Conservation (phyloP, 2,888 invertebrate genomes). For the Orthosia gracilis region DNA sequence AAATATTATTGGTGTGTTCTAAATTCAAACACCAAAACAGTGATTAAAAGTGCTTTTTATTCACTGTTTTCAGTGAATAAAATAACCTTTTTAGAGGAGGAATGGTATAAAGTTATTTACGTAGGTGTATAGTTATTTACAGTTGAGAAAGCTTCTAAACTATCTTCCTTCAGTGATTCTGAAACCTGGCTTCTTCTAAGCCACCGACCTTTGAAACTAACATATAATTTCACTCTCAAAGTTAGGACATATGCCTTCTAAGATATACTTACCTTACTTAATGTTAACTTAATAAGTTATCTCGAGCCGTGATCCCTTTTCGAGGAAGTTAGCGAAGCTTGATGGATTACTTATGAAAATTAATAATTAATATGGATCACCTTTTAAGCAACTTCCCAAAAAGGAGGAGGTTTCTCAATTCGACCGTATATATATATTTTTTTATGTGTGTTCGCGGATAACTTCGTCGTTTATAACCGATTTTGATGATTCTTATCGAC, state of each 20-base stretch:
- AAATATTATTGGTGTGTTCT: no score
- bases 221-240: not conserved
- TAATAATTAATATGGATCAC: not conserved
- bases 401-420: no score
- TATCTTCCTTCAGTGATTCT: slow-evolving; percentile 1
- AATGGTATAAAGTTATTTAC: no score
- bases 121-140: not conserved
- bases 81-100: no score
- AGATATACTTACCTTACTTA: slow-evolving; percentile 23
- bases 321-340: not conserved
- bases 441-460: no score
- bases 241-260: not conserved
- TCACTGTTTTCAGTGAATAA: no score
- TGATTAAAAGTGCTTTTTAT: no score
- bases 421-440: no score
- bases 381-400: no score
- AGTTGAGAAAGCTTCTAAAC: slow-evolving; percentile 15
- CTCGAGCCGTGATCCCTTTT: not conserved
- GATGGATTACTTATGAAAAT: slow-evolving; percentile 8
- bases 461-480: no score
- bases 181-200: slow-evolving; percentile 13
- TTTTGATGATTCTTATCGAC: no score
- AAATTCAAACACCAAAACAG: no score
- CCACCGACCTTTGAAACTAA: not conserved
- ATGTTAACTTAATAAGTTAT: slow-evolving; percentile 13